A percentile compares a stretch with the other conserved stretches of the same genome.
Conservation (phyloP, 1,140 invertebrate species). For the Drosophila pseudoananassae region DNA sequence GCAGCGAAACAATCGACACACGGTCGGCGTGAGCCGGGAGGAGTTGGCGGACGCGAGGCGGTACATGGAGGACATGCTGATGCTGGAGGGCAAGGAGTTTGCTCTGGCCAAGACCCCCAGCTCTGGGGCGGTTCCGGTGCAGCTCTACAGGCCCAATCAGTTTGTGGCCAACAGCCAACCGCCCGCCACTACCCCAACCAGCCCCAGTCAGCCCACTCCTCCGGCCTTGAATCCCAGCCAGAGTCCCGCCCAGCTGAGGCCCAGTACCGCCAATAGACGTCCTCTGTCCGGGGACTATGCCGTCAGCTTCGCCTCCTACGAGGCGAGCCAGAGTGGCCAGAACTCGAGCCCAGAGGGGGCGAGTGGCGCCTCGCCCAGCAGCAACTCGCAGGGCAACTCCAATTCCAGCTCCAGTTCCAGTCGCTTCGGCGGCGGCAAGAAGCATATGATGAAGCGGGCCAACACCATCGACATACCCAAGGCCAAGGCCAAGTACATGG, state of each 20-base stretch:
- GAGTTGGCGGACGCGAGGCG: constrained; percentile 90
- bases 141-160: constrained; percentile 75
- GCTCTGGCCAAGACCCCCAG: constrained; percentile 73
- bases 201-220: neutral
- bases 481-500: constrained; percentile 77
- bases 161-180: constrained; percentile 58
- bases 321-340: constrained; percentile 16
- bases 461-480: constrained; percentile 95
- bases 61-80: constrained; percentile 88
- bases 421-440: constrained; percentile 87
- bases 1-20: constrained; percentile 88
- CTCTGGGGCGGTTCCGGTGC: constrained; percentile 71
- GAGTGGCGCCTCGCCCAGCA: constrained; percentile 11
- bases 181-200: neutral
- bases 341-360: constrained; percentile 26
- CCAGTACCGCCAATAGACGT: constrained; percentile 29
- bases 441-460: constrained; percentile 92
- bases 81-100: constrained; percentile 78
- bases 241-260: constrained; percentile 33
- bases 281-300: constrained; percentile 75
- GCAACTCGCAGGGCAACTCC: constrained; percentile 18
- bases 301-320: constrained; percentile 65
- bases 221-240: neutral
- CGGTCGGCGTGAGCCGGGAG: constrained; percentile 91
- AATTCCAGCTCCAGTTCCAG: constrained; percentile 30